Conservation (phyloP, 2,113 vertebrate species). For the Percopsis transmontana region DNA sequence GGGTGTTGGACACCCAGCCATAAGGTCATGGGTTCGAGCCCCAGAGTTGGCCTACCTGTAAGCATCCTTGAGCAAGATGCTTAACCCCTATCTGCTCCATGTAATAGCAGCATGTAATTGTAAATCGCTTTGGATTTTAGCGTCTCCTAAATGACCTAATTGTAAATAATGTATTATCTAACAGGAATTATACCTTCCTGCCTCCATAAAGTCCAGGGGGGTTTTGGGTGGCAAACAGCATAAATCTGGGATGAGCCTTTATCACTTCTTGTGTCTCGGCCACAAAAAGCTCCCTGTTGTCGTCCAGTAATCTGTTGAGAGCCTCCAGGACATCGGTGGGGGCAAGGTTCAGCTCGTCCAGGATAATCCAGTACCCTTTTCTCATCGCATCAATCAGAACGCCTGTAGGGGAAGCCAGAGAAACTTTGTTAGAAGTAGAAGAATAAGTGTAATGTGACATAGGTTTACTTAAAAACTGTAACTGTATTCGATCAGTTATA, state of each 20-base stretch:
- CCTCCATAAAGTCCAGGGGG: constrained; percentile 96
- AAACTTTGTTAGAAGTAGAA: neutral
- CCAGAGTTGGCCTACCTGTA: too few relatives aligned
- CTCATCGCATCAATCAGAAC: constrained; percentile 96
- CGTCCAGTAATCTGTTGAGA: constrained; percentile 92
- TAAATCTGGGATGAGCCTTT: constrained; percentile 92
- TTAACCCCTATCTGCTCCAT: too few relatives aligned
- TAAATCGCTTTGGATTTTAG: too few relatives aligned
- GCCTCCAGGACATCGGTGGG: constrained; percentile 97
- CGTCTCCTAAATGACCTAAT: too few relatives aligned
- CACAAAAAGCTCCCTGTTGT: constrained; percentile 94
- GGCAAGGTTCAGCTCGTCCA: constrained; percentile 96
- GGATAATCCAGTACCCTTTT: constrained; percentile 96
- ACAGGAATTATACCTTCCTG: constrained; percentile 83
- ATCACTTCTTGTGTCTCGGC: constrained; percentile 96
- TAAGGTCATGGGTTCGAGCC: too few relatives aligned
- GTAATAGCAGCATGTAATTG: too few relatives aligned
- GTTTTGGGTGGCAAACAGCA: constrained; percentile 98
- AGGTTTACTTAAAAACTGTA: too few relatives aligned
- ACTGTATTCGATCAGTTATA: too few relatives aligned
- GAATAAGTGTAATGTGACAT: neutral
- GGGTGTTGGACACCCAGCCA: too few relatives aligned
- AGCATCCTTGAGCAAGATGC: too few relatives aligned
- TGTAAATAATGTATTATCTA: too few relatives aligned
- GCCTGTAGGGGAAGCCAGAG: constrained; percentile 70